Evolutionary conservation across 2,888 invertebrate species (phyloP), one percentile per base, ranked within the genome.

Genomic region (Liopterus haemorrhoidalis): DNA sequence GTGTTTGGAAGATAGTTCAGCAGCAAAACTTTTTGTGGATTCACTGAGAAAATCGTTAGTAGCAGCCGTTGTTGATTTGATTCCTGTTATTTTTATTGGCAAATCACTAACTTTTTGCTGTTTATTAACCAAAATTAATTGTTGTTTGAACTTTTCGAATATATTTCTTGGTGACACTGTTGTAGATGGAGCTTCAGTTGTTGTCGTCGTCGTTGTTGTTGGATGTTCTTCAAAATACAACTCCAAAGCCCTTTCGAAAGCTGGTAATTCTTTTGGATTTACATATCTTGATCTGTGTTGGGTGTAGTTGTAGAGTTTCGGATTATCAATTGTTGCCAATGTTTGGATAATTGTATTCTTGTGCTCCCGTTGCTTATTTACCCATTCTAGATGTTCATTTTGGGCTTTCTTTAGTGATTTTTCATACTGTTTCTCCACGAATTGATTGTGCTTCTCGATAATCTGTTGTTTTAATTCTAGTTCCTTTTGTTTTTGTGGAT

Each of bases 341-440:
- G 58, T 63, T 46, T 67, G 61, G 48, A 68, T 73, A 32, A 70
- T 62, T 49, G 76, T 76, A 52, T 75, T 65, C 44, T 74, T 70
- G 54, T 76, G 78, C 18, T 79, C 79, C 4, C 83, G 78, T 60
- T 88, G 87, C 52, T 79, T 78, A 52, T 75, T 76, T 0, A 82
- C 56, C 57, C 82, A 83, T 46, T 82, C 81, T 52, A 80, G 77
- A 53, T 87, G 85, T 19, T 84, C 71, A 55, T 79, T 76, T 51
- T 84, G 76, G 0, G 84, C 79, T 59, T 86, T 86, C 57, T 83
- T 81, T 57, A 85, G 79, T 30, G 84, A 81, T 54, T 84, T 84
- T 54, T 86, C 78, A 55, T 86, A 85, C 57, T 85, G 85, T 58
- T 82, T 85, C 56, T 86, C 85, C 3, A 84, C 76, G 54, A 85